These are phyloP conservation scores for Abrostola tripartita DNA, from an alignment of 2,888 invertebrate species.

Conservation along the genomic window DNA sequence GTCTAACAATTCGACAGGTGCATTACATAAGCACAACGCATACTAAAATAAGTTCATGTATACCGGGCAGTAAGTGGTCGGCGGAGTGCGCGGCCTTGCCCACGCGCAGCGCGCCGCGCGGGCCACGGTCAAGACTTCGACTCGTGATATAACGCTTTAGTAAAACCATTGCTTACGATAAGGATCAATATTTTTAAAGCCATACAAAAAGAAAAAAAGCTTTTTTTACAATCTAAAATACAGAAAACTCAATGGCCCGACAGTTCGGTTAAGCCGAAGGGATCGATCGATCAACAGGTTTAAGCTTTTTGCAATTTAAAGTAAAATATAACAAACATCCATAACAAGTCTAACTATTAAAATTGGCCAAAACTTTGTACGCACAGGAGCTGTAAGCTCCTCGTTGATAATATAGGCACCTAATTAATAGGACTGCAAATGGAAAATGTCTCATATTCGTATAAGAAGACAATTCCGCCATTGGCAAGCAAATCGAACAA, in stretches of 20 bases:
- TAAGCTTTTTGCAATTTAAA: too few relatives aligned
- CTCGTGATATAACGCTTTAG: conserved; percentile 20
- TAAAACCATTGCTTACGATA: neutral
- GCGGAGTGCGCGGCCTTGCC: conserved; percentile 46
- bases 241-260: neutral
- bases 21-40: conserved; percentile 33
- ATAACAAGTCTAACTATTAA: neutral
- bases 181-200: neutral
- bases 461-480: too few relatives aligned
- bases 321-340: too few relatives aligned
- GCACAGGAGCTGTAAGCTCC: too few relatives aligned
- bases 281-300: too few relatives aligned
- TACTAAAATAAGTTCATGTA: conserved; percentile 13
- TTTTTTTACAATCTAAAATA: neutral
- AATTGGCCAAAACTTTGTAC: neutral
- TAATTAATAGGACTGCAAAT: neutral
- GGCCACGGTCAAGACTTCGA: conserved; percentile 59
- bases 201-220: neutral
- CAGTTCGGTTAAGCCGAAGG: neutral
- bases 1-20: conserved; percentile 11
- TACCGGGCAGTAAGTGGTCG: conserved; percentile 29
- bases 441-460: neutral
- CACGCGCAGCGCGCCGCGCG: conserved; percentile 21
- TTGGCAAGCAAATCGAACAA: too few relatives aligned
- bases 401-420: too few relatives aligned